Conservation (phyloP, 2,797 vertebrate species). For the Coracias cyanogaster region DNA sequence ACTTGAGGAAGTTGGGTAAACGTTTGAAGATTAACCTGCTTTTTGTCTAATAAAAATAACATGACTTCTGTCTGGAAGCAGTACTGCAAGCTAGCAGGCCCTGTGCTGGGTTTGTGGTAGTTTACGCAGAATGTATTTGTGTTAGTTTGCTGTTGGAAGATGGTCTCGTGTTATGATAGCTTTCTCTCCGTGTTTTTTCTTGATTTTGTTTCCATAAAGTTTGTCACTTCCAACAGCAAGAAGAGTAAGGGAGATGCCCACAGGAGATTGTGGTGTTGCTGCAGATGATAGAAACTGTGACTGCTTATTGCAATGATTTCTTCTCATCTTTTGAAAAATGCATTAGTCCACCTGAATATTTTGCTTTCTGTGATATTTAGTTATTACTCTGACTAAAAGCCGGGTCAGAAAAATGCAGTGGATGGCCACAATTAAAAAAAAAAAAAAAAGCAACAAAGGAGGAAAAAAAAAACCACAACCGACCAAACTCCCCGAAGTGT, state of each 20-base stretch:
- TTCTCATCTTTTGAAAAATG: not conserved
- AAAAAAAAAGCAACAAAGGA: not conserved
- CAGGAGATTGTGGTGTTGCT: not conserved
- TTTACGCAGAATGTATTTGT: not conserved
- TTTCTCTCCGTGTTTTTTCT: not conserved
- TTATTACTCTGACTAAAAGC: not conserved
- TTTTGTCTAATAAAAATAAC: not conserved
- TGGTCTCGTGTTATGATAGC: not conserved
- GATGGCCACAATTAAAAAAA: not conserved
- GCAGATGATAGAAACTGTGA: not conserved
- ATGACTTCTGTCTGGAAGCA: not conserved
- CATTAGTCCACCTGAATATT: not conserved
- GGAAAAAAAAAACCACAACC: not conserved
- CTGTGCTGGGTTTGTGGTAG: not conserved
- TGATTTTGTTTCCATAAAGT: not conserved
- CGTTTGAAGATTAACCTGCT: not conserved
- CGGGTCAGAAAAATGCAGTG: not conserved
- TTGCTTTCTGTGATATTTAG: not conserved
- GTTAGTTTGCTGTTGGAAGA: not conserved
- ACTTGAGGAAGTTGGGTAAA: not conserved
- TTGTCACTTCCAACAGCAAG: not conserved
- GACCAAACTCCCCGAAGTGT: not conserved
- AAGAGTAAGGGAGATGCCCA: not conserved
- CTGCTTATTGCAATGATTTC: not conserved
- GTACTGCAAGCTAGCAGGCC: not conserved